Evolutionary conservation across 2,797 vertebrate species (phyloP), one percentile per base, ranked within the genome.

Genomic region (Periophthalmus magnuspinnatus): DNA sequence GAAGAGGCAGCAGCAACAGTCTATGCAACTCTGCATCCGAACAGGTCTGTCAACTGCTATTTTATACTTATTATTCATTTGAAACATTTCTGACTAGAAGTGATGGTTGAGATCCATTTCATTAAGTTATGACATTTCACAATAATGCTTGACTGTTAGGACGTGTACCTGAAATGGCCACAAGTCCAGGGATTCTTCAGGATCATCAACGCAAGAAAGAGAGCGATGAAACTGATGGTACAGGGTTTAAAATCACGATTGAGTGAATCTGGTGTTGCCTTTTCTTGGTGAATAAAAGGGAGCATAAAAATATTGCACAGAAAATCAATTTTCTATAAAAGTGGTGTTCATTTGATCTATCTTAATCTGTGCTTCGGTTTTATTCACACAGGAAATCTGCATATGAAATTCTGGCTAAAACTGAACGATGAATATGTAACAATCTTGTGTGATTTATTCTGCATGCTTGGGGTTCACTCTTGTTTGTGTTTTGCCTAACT

Each of bases 1-100:
- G 86, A 94, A 95, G 86, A 94, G 95, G 67, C 98, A 99, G 79
- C 97, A 97, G 88, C 96, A 98, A 70, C 98, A 99, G 87, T 94
- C 95, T 36, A 95, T 95, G 65, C 95, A 96, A 32, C 94, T 99
- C 34, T 99, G 94, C 81, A 97, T 98, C 65, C 93, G 93, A 89
- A 93, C 97, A 96, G 98, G 98, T 99, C 28, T 6, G 79, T 45
- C 41, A 16, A 4, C 0, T 21, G 11, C 50, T 28, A 32, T 48
- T 41, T 1, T 60, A 2, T 36, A 14, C 55, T 57, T 16, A 8
- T 21, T 0, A 9, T 1, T 54, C 54, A 21, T 9, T 5, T n/a
- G 22, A 21, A 17, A 10, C 52, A 22, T 22, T 22, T 22, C 22
- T 57, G 55, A 57, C 6, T 32, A 13, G 55, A 28, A 57, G 55